These are phyloP conservation scores for Galerucella calmariensis DNA, from an alignment of 2,888 invertebrate species.

Conservation along the genomic window DNA sequence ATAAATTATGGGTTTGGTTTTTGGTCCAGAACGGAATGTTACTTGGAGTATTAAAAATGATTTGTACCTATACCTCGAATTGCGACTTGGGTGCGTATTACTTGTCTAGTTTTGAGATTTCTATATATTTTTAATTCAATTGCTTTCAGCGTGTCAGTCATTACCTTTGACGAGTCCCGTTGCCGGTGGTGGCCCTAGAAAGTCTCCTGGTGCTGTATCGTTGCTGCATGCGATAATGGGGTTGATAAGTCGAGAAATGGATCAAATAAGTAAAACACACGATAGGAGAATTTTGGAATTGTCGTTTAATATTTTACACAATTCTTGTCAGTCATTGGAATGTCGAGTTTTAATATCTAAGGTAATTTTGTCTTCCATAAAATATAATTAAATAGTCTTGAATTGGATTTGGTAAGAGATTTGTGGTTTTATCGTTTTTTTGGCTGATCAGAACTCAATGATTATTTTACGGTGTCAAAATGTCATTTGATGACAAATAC, in stretches of 20 bases:
- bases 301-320: slow-evolving; percentile 67
- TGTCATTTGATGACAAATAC: no score
- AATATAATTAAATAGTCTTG: no score
- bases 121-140: background rate
- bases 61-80: slow-evolving; percentile 73
- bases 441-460: no score
- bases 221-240: slow-evolving; percentile 67
- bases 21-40: slow-evolving; percentile 69
- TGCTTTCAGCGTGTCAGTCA: slow-evolving; percentile 66
- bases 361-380: slow-evolving; percentile 61
- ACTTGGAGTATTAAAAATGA: slow-evolving; percentile 68
- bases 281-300: slow-evolving; percentile 64
- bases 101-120: background rate
- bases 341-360: slow-evolving; percentile 72
- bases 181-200: slow-evolving; percentile 67
- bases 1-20: slow-evolving; percentile 77
- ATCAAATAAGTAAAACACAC: slow-evolving; percentile 64
- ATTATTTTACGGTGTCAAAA: no score
- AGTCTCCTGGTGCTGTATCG: slow-evolving; percentile 66
- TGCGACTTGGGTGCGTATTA: slow-evolving; percentile 69
- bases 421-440: no score
- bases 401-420: no score
- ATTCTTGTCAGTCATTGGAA: slow-evolving; percentile 70
- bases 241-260: slow-evolving; percentile 67
- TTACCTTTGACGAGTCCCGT: slow-evolving; percentile 67